These are phyloP conservation scores for Tetramorium parvispinum DNA, from an alignment of 1,140 invertebrate genomes.

Conservation along the genomic window DNA sequence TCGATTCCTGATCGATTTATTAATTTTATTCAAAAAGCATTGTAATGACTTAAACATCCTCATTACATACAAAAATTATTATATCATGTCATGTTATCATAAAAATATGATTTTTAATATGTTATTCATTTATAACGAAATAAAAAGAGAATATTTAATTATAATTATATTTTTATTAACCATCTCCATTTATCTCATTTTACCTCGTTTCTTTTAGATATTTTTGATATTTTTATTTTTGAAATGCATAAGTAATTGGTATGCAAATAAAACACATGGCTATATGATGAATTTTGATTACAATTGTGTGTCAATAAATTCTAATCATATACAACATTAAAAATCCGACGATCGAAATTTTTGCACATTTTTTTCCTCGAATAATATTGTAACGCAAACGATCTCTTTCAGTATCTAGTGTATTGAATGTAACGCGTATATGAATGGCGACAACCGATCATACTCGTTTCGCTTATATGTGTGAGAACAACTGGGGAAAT, in stretches of 20 bases:
- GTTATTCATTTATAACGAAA: neutral
- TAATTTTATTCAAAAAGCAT: neutral
- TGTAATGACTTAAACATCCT: neutral
- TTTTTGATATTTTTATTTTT: neutral
- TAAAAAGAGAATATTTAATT: neutral
- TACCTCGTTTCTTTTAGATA: neutral
- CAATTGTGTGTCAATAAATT: slow-evolving; percentile 8
- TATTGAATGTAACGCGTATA: neutral
- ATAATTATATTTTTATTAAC: slow-evolving; percentile 11
- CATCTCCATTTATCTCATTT: neutral
- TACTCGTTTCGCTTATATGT: neutral
- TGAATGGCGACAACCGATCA: neutral
- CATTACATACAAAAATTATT: neutral
- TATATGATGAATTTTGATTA: slow-evolving; percentile 15
- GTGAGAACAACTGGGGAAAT: slow-evolving; percentile 67
- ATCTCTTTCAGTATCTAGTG: neutral
- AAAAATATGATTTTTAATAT: neutral
- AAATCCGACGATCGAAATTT: neutral
- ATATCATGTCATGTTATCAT: neutral
- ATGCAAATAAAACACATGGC: neutral
- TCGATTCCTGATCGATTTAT: neutral
- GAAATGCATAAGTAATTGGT: neutral
- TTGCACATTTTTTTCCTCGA: slow-evolving; percentile 2
- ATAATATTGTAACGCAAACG: neutral
- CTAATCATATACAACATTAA: slow-evolving; percentile 16